Evolutionary conservation across 1,140 invertebrate genomes (phyloP), one percentile per base, ranked within the genome.

Genomic region (Pseudomyrmex flavicornis): DNA sequence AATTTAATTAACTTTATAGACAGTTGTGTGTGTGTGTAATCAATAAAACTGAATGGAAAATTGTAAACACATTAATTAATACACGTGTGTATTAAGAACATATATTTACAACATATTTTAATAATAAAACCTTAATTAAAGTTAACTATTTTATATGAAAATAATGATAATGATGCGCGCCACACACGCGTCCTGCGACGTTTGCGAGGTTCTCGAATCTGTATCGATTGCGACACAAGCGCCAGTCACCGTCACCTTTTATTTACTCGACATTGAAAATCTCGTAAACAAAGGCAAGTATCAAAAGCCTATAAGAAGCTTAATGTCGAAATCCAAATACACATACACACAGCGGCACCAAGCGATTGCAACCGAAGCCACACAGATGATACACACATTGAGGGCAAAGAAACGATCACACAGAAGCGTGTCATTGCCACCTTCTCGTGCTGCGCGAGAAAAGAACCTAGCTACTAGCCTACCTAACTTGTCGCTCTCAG

Each of bases 291-390:
- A 70, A 80, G 35, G 35, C 65, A 54, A n/a, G 65, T 70, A 13
- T 69, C 44, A 70, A 69, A 17, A 26, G 52, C 35, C 5, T 59
- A 13, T 65, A 63, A 66, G 26, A 9, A 44, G 46, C 66, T 70
- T 80, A 72, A 72, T 35, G 54, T 59, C 66, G 56, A 17, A 58
- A 70, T 79, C 65, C 61, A 75, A 20, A 65, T n/a, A 26, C 20
- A 22, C 44, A 15, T 12, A 79, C 26, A 58, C 15, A 13, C 20
- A 35, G 35, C 12, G 13, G 44, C 44, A 48, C 3, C 12, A n/a
- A 26, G 22, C 12, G 22, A 80, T 80, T 50, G 22, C 66, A 80
- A 80, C n/a, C 62, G 76, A 80, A 80, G 54, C 76, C 76, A 44
- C 72, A 58, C 15, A 48, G n/a, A 26, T 13, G 2, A 35, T 10